These are phyloP conservation scores for Blennius ocellaris DNA, from an alignment of 2,113 vertebrate species.

Conservation along the genomic window DNA sequence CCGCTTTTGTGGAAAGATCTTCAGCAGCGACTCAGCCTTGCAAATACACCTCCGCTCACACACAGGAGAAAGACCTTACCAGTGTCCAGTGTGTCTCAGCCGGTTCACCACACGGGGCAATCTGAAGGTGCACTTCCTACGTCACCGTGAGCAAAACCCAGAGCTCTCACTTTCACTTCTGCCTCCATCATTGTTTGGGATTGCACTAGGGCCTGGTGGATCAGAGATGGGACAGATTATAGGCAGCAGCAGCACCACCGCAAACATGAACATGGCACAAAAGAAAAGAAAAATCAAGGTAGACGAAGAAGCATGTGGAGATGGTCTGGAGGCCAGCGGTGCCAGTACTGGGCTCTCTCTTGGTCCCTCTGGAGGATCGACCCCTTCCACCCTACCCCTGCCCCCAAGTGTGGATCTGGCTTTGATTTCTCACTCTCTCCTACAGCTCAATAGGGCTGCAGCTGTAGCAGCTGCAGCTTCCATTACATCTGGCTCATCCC, in stretches of 20 bases:
- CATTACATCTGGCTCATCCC: conserved; percentile 68
- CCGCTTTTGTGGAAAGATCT: conserved; percentile 91
- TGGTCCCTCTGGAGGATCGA: conserved; percentile 69
- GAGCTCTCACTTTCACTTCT: conserved; percentile 93
- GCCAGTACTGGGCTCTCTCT: conserved; percentile 61
- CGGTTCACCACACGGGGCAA: conserved; percentile 94
- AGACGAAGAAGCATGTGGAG: conserved; percentile 76
- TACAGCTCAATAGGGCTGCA: conserved; percentile 84
- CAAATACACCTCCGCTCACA: conserved; percentile 95
- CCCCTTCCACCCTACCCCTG: conserved; percentile 82
- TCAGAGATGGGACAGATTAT: conserved; percentile 69
- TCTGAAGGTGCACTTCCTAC: conserved; percentile 93
- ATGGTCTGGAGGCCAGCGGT: conserved; percentile 64
- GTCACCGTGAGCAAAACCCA: conserved; percentile 92
- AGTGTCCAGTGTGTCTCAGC: conserved; percentile 93
- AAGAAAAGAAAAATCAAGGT: conserved; percentile 74
- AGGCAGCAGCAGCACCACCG: conserved; percentile 50
- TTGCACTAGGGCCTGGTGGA: conserved; percentile 66
- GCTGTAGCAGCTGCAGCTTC: conserved; percentile 80
- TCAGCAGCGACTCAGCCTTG: conserved; percentile 92
- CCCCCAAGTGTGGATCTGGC: conserved; percentile 85
- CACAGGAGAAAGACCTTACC: conserved; percentile 92
- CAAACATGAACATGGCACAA: conserved; percentile 79
- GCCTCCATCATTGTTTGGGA: conserved; percentile 84
- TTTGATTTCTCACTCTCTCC: conserved; percentile 84